phyloP scores from a whole-genome alignment of 1,140 invertebrate species.

The Oncopeltus fasciatus region DNA sequence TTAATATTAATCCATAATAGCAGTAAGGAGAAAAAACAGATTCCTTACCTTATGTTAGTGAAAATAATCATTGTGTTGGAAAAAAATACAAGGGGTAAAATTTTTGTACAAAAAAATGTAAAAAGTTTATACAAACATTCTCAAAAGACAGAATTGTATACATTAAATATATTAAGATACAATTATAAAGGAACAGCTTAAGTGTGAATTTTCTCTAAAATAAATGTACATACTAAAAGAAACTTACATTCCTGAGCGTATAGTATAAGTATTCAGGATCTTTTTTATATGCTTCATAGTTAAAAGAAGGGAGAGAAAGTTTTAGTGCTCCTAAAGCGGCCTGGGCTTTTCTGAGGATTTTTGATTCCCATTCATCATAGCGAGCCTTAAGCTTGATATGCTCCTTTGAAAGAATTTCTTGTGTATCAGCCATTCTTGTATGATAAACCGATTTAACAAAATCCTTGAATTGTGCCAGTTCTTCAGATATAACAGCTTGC shows the following conservation, averaged over 20 bases:
- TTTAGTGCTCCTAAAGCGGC: not conserved
- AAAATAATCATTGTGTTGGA: no score
- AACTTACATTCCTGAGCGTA: not conserved
- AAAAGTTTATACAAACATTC: no score
- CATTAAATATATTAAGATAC: no score
- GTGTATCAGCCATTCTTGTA: not conserved
- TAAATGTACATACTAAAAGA: no score
- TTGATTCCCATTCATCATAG: not conserved
- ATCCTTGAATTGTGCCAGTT: not conserved
- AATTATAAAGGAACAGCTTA: no score
- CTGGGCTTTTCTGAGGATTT: not conserved
- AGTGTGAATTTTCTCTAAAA: no score
- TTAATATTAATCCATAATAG: no score
- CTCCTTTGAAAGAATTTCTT: not conserved
- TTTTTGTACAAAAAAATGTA: no score
- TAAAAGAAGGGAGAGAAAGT: not conserved
- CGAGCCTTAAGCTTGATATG: not conserved
- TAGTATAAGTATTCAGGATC: not conserved
- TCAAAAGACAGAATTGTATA: no score
- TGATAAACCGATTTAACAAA: not conserved
- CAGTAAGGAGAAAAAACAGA: no score
- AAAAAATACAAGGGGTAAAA: no score
- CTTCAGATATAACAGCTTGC: not conserved
- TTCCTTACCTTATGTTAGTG: no score
- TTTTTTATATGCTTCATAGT: not conserved